phyloP scores from a whole-genome alignment of 2,797 vertebrate species.

The Lerista edwardsae region DNA sequence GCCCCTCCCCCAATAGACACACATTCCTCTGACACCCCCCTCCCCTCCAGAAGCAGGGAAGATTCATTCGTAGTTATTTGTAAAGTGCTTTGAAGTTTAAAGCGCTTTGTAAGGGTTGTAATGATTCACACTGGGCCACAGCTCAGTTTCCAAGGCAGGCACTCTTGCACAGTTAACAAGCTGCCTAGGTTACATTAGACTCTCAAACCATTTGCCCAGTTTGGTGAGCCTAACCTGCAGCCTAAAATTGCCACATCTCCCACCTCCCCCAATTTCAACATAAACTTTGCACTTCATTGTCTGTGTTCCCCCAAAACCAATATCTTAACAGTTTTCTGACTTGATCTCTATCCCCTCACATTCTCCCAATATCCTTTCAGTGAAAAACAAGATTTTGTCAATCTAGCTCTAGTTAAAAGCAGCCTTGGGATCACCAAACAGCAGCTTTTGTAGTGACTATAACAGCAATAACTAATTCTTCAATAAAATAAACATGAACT shows the following conservation, averaged over 20 bases:
- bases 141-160: neutral
- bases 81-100: slow-evolving; percentile 66
- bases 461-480: slow-evolving; percentile 13
- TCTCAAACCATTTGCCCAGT: accelerated
- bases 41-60: slow-evolving; percentile 37
- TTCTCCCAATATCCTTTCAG: neutral
- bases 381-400: neutral
- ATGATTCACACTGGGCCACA: slow-evolving; percentile 39
- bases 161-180: neutral
- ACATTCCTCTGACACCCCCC: neutral
- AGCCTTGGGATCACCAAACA: neutral
- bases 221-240: slow-evolving; percentile 48
- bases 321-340: neutral
- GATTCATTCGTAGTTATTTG: slow-evolving; percentile 24
- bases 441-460: slow-evolving; percentile 5
- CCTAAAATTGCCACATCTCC: neutral
- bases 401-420: neutral
- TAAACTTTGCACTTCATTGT: neutral
- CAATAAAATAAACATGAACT: neutral
- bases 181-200: neutral
- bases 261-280: neutral
- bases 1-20: neutral
- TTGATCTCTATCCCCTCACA: neutral
- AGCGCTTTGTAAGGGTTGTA: slow-evolving; percentile 65
- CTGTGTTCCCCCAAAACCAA: slow-evolving; percentile 20